Base-by-base conservation (phyloP, 2,888 invertebrate genomes). In the Abscondita cerata region DNA sequence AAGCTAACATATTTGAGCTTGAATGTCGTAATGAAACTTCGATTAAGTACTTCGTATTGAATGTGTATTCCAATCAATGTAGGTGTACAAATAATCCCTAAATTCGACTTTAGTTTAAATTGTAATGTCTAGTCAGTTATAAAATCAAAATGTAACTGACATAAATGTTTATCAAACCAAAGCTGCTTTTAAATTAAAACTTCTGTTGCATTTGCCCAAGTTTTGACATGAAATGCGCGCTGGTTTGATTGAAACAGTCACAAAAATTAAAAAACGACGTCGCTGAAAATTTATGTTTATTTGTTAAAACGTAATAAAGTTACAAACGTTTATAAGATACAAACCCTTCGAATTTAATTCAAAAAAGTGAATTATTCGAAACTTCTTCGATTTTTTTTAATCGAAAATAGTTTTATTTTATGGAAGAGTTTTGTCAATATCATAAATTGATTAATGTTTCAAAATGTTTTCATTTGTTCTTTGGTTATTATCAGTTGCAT, bases 71-170 rank as follows among this genome's bases (percentile, higher is more conserved):
- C 12, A 38, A 41, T 12, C 12, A 46, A 25, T 34, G n/a, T 20
- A 40, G 18, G 9, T 40, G 31, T 41, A 41, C n/a, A 20, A 48
- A 55, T 55, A 55, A 46, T 36, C 47, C 33, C 20, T 36, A 25
- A 46, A 38, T 36, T 19, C 46, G 20, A n/a, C 36, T 55, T 18
- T 25, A 47, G 55, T 47, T 56, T 50, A 56, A 36, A 19, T 20
- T 36, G 38, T 56, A 48, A 48, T 31, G 40, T 16, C 48, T 46
- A 18, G 50, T 12, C n/a, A 31, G 25, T 31, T 56, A 40, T 40
- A 40, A 48, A 50, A 25, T 25, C 25, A 56, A 56, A 56, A 38
- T 55, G 55, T 47, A 55, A 38, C 56, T 56, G 48, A 56, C 56
- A 38, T 36, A 19, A 15, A 5, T 25, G 25, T 25, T 25, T 25